Conservation (phyloP, 1,140 invertebrate genomes). For the Neomicropteryx cornuta region DNA sequence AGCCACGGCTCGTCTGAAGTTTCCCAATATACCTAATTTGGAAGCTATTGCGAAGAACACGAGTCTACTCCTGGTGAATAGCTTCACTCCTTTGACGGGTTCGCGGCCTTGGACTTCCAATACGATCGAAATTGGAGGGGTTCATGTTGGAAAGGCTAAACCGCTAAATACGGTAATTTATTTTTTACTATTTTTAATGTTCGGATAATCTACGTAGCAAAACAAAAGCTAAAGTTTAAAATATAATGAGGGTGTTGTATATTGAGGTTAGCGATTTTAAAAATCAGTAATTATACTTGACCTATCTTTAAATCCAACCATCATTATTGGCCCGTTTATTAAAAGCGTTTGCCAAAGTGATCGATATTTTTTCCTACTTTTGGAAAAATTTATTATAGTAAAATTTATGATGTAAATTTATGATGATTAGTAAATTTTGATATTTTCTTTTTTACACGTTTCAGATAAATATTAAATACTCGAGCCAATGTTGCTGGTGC, state of each 20-base stretch:
- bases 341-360: neutral
- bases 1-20: slow-evolving; percentile 8
- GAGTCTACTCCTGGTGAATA: slow-evolving; percentile 43
- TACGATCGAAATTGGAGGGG: slow-evolving; percentile 48
- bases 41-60: slow-evolving; percentile 38
- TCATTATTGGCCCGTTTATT: neutral
- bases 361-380: neutral
- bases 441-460: neutral
- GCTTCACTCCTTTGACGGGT: slow-evolving; percentile 41
- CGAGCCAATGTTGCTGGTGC: no score
- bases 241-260: no score
- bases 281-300: neutral
- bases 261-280: slow-evolving; percentile 18
- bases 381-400: neutral
- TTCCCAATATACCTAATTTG: slow-evolving; percentile 35
- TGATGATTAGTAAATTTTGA: neutral
- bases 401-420: neutral
- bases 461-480: no score
- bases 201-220: no score
- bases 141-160: slow-evolving; percentile 43
- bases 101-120: slow-evolving; percentile 39
- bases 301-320: neutral
- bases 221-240: no score
- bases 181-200: no score
- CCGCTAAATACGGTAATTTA: no score